Evolutionary conservation across 2,797 vertebrate genomes (phyloP).

Genomic region (Merluccius polli): DNA sequence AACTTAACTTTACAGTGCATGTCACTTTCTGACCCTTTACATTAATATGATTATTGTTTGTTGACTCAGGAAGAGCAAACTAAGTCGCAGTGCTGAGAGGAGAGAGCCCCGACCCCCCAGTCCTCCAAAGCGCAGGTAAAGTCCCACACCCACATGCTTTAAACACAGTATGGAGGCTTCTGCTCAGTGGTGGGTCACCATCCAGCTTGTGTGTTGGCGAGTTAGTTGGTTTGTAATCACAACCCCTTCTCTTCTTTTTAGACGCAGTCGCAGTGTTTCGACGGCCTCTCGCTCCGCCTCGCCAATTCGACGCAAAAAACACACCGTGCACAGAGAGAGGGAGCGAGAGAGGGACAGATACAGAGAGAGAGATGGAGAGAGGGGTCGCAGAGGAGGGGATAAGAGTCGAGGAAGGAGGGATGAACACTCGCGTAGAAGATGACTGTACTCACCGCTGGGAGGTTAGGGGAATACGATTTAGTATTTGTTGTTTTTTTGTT

Average conservation of each 20-base stretch:
- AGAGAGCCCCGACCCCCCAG: conserved; percentile 13
- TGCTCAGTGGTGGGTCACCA: neutral
- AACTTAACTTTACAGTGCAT: neutral
- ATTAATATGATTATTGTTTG: neutral
- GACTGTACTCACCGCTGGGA: neutral
- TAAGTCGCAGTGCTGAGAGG: conserved; percentile 46
- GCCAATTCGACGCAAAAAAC: conserved; percentile 49
- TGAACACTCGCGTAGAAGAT: conserved; percentile 32
- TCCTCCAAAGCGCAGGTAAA: conserved; percentile 42
- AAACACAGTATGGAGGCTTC: neutral
- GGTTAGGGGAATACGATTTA: neutral
- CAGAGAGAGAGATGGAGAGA: conserved; percentile 23
- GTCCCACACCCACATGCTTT: no score
- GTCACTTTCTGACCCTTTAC: neutral
- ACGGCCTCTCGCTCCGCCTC: conserved; percentile 62
- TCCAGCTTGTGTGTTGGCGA: no score
- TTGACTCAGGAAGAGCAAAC: conserved; percentile 27
- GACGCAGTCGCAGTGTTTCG: conserved; percentile 51
- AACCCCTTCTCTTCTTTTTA: conserved; percentile 16
- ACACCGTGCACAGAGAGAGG: conserved; percentile 12
- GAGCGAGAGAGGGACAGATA: conserved; percentile 5
- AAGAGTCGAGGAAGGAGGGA: conserved; percentile 16
- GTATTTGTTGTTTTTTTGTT: neutral
- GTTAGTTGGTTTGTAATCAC: no score
- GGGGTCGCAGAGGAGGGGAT: conserved; percentile 11